Percentiles rank a stretch among this genome's conserved stretches.
phyloP scores from a whole-genome alignment of 2,113 vertebrate genomes.

The Micromys minutus region DNA sequence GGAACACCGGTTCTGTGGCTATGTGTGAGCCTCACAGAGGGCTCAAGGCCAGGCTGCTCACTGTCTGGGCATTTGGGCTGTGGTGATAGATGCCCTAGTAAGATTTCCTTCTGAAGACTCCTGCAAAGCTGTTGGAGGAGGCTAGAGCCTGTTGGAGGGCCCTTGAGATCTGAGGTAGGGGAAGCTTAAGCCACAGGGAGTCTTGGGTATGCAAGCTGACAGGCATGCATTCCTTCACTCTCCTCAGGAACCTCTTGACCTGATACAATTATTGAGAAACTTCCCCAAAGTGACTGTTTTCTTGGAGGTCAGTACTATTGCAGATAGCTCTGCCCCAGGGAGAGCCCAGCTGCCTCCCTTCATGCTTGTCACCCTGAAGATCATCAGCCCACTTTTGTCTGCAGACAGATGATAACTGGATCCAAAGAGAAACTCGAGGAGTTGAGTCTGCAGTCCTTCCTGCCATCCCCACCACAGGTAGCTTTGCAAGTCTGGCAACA shows the following conservation, averaged over 20 bases:
- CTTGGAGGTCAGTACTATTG: no score
- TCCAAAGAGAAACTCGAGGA: neutral
- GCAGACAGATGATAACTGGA: neutral
- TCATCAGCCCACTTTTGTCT: neutral
- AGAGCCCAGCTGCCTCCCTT: neutral
- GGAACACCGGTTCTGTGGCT: no score
- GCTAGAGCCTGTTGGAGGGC: no score
- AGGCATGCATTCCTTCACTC: neutral
- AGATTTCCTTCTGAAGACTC: neutral
- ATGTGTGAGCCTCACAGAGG: neutral
- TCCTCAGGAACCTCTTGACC: neutral
- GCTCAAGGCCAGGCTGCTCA: neutral
- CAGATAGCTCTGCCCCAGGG: neutral
- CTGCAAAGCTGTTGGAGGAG: neutral
- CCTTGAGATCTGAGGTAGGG: neutral
- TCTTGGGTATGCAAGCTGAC: no score
- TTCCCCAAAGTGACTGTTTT: neutral
- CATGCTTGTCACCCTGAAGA: neutral
- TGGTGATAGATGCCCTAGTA: neutral
- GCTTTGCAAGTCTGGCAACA: neutral
- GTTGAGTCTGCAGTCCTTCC: neutral
- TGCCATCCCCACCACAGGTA: neutral
- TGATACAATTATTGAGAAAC: neutral
- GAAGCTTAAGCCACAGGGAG: neutral
- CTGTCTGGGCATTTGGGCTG: neutral